Evolutionary conservation across 2,888 invertebrate species (phyloP).

Genomic region (Dicranocentrus wangi): DNA sequence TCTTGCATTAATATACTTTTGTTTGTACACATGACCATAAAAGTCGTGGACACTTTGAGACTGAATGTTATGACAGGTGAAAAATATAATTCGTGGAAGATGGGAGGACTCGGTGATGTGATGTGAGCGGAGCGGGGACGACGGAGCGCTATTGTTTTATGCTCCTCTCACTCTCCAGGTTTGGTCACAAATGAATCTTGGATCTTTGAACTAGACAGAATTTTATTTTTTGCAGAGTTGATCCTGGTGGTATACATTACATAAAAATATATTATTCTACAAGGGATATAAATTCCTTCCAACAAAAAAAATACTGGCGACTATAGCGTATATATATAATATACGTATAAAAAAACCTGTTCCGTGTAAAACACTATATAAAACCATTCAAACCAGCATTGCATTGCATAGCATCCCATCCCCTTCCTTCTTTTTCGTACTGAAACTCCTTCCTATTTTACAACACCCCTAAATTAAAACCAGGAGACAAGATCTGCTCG

Average conservation of each 20-base stretch:
- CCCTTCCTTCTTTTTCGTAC: no score
- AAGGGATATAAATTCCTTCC: not conserved
- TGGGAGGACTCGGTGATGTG: no score
- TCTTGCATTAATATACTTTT: not conserved
- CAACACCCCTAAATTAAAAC: no score
- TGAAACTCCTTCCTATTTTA: no score
- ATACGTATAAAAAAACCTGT: slow-evolving; percentile 13
- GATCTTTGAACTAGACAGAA: not conserved
- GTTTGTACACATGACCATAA: slow-evolving; percentile 2
- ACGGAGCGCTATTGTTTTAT: not conserved
- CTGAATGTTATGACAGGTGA: not conserved
- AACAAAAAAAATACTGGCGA: not conserved
- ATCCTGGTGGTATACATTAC: not conserved
- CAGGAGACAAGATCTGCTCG: no score
- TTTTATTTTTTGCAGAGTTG: slow-evolving; percentile 1
- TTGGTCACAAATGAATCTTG: not conserved
- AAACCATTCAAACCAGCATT: no score
- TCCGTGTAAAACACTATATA: slow-evolving; percentile 9
- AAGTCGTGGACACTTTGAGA: not conserved
- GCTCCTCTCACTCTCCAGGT: not conserved
- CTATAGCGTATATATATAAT: not conserved
- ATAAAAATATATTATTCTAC: no score
- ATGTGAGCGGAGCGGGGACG: not conserved
- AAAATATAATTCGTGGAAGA: not conserved
- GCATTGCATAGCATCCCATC: no score